Percentiles rank a stretch among this genome's conserved stretches.
Conservation (phyloP, 2,113 vertebrate genomes). For the Saiga tatarica region DNA sequence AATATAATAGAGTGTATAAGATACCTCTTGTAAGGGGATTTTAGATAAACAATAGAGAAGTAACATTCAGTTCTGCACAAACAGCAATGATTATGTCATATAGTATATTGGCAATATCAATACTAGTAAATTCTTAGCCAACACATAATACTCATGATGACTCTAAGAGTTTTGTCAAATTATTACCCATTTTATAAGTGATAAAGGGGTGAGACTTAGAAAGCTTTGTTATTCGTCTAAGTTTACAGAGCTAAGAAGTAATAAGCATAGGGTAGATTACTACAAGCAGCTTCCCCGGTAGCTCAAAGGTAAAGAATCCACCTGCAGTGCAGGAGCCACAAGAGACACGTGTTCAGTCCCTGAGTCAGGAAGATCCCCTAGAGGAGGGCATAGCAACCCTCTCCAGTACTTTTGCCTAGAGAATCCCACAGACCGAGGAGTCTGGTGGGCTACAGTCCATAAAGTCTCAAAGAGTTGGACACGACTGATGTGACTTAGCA, state of each 20-base stretch:
- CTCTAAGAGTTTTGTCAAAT: neutral
- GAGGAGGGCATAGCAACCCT: neutral
- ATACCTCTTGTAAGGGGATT: neutral
- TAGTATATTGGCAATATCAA: neutral
- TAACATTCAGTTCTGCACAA: neutral
- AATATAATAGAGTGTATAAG: neutral
- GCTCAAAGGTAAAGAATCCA: neutral
- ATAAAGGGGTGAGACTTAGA: neutral
- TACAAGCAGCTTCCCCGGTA: neutral
- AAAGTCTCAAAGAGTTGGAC: neutral
- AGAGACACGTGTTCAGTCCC: neutral
- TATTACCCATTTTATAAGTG: neutral
- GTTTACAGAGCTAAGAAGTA: neutral
- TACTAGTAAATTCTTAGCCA: neutral
- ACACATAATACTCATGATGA: neutral
- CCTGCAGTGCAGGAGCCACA: neutral
- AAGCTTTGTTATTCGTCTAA: neutral
- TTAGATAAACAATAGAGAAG: neutral
- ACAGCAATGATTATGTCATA: neutral
- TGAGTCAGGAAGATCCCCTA: neutral
- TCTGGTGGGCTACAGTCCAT: neutral
- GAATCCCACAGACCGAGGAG: neutral
- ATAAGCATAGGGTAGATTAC: neutral
- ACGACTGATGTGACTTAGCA: neutral
- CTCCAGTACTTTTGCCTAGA: neutral